phyloP scores from a whole-genome alignment of 2,113 vertebrate genomes.

The Callorhinus ursinus region DNA sequence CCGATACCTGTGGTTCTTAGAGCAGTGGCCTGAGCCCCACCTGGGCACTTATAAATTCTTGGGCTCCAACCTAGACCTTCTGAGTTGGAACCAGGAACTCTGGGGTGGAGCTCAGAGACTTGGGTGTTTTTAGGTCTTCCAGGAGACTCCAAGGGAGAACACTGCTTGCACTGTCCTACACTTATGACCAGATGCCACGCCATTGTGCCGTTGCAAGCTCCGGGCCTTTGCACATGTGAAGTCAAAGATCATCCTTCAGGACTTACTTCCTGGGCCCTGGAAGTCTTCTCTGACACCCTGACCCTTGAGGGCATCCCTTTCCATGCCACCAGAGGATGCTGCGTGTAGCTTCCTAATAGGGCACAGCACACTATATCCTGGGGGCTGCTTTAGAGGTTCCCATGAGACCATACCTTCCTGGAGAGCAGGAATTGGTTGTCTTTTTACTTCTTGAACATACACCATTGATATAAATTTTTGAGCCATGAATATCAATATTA shows the following conservation, averaged over 20 bases:
- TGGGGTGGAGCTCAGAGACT: not conserved
- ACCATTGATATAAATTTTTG: not conserved
- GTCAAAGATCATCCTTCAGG: not conserved
- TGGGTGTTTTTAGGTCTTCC: not conserved
- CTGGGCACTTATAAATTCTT: not conserved
- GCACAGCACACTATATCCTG: accelerated
- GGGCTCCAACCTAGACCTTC: no score
- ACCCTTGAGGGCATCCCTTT: not conserved
- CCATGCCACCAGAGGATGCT: not conserved
- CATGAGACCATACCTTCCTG: accelerated
- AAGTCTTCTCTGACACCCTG: not conserved
- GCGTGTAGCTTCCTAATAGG: not conserved
- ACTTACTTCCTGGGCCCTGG: not conserved
- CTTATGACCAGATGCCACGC: not conserved
- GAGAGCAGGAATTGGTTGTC: accelerated
- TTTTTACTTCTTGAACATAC: not conserved
- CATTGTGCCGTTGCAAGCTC: not conserved
- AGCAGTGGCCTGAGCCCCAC: accelerated
- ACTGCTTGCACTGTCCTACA: accelerated
- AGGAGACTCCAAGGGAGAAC: no score
- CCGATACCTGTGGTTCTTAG: accelerated
- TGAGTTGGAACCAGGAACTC: not conserved
- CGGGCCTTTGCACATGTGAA: not conserved
- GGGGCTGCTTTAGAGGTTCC: no score
- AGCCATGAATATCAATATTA: no score